phyloP scores from a whole-genome alignment of 2,888 invertebrate genomes.

The Saturnia japonica region DNA sequence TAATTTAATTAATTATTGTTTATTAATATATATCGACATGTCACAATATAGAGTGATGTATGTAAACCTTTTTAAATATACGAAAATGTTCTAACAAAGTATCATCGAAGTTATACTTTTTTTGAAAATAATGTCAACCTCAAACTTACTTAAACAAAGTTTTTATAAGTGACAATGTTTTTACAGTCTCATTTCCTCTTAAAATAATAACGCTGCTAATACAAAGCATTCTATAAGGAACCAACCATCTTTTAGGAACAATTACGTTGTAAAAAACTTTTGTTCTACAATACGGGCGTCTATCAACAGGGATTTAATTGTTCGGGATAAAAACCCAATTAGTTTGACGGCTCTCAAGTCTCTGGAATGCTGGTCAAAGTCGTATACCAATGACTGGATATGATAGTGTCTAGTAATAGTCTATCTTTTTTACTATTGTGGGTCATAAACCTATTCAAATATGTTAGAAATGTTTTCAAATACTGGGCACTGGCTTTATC shows the following conservation, averaged over 20 bases:
- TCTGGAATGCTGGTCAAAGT: slow-evolving; percentile 32
- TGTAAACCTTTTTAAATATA: too few relatives aligned
- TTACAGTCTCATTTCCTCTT: slow-evolving; percentile 5
- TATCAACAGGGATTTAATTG: slow-evolving; percentile 39
- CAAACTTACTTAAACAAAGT: neutral
- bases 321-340: slow-evolving; percentile 46
- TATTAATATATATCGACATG: too few relatives aligned
- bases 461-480: neutral
- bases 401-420: neutral
- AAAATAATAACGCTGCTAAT: slow-evolving; percentile 8
- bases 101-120: neutral
- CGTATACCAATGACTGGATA: slow-evolving; percentile 30
- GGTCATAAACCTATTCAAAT: neutral
- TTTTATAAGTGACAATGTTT: slow-evolving; percentile 4
- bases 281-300: slow-evolving; percentile 32
- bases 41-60: too few relatives aligned
- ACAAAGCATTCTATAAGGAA: neutral
- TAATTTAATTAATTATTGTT: too few relatives aligned
- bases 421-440: neutral
- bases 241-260: neutral
- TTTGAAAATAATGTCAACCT: neutral
- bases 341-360: slow-evolving; percentile 36
- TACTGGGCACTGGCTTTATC: too few relatives aligned
- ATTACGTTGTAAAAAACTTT: slow-evolving; percentile 24
- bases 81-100: too few relatives aligned